phyloP scores from a whole-genome alignment of 2,113 vertebrate genomes.

The Tichodroma muraria region DNA sequence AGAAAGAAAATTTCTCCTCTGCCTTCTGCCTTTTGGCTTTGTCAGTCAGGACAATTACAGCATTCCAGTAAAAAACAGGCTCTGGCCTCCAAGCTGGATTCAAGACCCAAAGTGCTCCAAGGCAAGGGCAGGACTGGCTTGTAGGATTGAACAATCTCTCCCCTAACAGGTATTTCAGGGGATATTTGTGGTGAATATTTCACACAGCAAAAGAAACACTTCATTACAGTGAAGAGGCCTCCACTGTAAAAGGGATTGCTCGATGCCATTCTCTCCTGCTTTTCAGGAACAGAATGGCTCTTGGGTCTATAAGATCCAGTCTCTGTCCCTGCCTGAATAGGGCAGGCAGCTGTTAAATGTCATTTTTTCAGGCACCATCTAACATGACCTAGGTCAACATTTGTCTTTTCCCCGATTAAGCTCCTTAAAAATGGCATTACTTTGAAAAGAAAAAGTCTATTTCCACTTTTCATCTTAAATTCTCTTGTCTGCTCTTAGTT shows the following conservation, averaged over 20 bases:
- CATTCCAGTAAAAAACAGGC: not conserved
- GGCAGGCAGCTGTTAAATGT: not conserved
- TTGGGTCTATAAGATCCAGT: not conserved
- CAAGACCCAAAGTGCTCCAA: not conserved
- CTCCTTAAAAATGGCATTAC: not conserved
- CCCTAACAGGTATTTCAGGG: not conserved
- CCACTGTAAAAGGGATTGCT: not conserved
- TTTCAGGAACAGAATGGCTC: not conserved
- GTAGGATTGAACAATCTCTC: not conserved
- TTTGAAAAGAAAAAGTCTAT: not conserved
- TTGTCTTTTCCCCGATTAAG: not conserved
- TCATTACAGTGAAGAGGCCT: not conserved
- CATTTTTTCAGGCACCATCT: slow-evolving; percentile 1
- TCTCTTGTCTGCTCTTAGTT: not conserved
- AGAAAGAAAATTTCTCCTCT: not conserved
- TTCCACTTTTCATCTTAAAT: not conserved
- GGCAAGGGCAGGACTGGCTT: not conserved
- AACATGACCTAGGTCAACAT: not conserved
- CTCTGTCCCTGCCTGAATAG: not conserved
- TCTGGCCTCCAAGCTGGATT: not conserved
- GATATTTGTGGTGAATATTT: not conserved
- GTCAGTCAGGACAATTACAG: not conserved
- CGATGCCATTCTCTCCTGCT: not conserved
- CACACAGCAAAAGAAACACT: not conserved
- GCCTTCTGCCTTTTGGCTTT: not conserved